These are phyloP conservation scores for Allolobophora icterica DNA, from an alignment of 2,888 invertebrate genomes.

Conservation along the genomic window DNA sequence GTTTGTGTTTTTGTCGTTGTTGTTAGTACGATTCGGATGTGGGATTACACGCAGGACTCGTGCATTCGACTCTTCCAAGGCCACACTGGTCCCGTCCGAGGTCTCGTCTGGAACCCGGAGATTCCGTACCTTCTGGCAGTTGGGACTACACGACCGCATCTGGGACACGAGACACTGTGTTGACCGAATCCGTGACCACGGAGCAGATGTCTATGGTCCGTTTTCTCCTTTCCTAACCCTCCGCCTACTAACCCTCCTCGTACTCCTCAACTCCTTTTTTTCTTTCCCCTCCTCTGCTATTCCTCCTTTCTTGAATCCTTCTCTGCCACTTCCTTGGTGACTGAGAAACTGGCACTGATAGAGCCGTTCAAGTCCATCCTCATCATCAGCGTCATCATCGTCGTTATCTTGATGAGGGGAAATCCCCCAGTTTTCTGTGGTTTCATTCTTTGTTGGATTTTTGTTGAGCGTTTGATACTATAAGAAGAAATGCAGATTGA, in stretches of 20 bases:
- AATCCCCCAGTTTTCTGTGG: background rate
- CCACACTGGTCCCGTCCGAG: conserved; percentile 64
- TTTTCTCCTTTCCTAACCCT: background rate
- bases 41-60: conserved; percentile 64
- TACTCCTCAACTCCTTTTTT: background rate
- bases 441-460: background rate
- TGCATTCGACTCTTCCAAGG: conserved; percentile 63
- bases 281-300: background rate
- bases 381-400: background rate
- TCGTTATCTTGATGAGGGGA: background rate
- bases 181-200: conserved; percentile 64
- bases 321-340: background rate
- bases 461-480: background rate
- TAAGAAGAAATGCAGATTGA: background rate
- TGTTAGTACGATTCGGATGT: conserved; percentile 57
- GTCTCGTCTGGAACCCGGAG: conserved; percentile 66
- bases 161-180: conserved; percentile 66
- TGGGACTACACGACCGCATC: conserved; percentile 65
- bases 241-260: background rate
- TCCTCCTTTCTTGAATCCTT: background rate
- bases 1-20: conserved; percentile 19
- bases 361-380: background rate
- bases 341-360: accelerated
- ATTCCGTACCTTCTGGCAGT: conserved; percentile 65
- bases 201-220: conserved; percentile 67